Base-by-base conservation (phyloP, 2,797 vertebrate genomes). In the Anguilla obscura region DNA sequence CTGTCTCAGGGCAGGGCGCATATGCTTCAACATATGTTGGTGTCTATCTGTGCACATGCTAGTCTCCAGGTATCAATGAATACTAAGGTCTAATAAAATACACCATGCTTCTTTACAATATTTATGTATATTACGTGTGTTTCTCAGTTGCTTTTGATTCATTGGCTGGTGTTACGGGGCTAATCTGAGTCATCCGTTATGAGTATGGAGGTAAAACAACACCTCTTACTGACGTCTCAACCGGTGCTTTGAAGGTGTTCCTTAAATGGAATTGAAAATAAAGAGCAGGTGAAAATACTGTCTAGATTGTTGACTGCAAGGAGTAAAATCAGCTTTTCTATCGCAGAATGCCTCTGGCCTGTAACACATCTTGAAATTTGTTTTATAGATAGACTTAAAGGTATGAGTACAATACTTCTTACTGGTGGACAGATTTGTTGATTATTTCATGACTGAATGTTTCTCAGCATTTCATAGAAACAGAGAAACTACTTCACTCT, bases 261-360 rank as follows among this genome's bases (percentile, higher is more conserved):
- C 79, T 82, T 82, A n/a, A 82, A 82, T 9, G 45, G 79, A 82
- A 82, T 82, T 82, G 21, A 50, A 50, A 50, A 48, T 48, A 30
- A 48, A 82, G 6, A 50, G 1, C 6, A 7, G 79, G 79, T 48
- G 45, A 82, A 48, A 82, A 48, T 40, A 33, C 74, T 16, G 33
- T 76, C 74, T 76, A 33, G 30, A 21, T 82, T 82, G 50, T 82
- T 82, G 79, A 82, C 79, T 50, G 45, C 21, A 82, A 10, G 24
- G 24, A 48, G 79, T 50, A 21, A 48, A 82, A n/a, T 50, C 79
- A 45, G 45, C 24, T 50, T 82, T 48, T 82, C 40, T n/a, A 76
- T n/a, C 1, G 79, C 6, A 50, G 50, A 50, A 50, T 50, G 79
- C 79, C 79, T 5, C 7, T 7, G 18, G 79, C 40, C 21, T 2